Evolutionary conservation across 2,888 invertebrate species (phyloP).

Genomic region (Macrophya annulata): DNA sequence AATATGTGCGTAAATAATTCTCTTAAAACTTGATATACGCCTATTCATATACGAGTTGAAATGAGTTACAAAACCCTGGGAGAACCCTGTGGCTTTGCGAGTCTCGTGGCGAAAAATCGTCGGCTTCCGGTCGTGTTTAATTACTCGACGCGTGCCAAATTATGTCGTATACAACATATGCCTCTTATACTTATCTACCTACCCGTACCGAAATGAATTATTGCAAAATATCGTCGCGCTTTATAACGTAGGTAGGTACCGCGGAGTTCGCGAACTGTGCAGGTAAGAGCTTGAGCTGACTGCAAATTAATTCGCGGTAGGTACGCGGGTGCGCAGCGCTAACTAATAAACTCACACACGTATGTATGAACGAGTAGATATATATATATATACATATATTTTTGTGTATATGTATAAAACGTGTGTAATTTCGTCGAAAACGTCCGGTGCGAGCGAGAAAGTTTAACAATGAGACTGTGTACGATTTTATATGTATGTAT

Average conservation of each 20-base stretch:
- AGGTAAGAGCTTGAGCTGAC: neutral
- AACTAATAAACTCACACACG: neutral
- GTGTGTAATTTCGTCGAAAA: conserved; percentile 8
- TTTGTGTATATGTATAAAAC: neutral
- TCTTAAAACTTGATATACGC: neutral
- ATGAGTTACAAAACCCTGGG: neutral
- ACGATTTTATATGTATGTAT: neutral
- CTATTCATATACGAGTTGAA: neutral
- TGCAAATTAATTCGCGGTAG: conserved; percentile 4
- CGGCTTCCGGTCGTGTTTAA: conserved; percentile 42
- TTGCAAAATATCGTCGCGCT: conserved; percentile 14
- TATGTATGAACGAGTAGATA: neutral
- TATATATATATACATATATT: neutral
- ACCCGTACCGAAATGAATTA: conserved; percentile 4
- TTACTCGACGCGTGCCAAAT: conserved; percentile 46
- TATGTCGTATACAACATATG: conserved; percentile 1
- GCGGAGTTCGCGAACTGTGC: conserved; percentile 9
- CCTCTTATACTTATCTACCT: neutral
- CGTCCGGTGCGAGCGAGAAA: conserved; percentile 25
- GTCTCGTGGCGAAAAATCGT: conserved; percentile 37
- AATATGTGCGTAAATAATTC: too few relatives aligned
- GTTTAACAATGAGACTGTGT: conserved; percentile 25
- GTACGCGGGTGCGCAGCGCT: neutral
- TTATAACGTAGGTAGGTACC: neutral
- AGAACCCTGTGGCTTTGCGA: neutral